These are phyloP conservation scores for Sylvicapra grimmia DNA, from an alignment of 2,113 vertebrate species.

Conservation along the genomic window DNA sequence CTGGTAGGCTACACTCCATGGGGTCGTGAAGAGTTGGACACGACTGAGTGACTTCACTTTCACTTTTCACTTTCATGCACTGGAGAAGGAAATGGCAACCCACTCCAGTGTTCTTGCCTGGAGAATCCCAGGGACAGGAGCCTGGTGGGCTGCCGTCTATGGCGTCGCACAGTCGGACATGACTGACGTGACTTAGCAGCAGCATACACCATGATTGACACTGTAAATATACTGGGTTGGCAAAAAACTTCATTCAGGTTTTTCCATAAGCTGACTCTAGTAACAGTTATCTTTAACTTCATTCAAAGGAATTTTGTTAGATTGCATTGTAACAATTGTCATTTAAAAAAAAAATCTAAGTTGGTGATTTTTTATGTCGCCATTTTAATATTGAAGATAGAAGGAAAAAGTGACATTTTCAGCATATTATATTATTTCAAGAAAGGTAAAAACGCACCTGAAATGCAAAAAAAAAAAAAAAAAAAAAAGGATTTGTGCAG, in stretches of 20 bases:
- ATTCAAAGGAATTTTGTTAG: neutral
- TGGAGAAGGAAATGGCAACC: neutral
- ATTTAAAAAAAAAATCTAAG: neutral
- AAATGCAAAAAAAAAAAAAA: neutral
- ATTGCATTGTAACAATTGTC: neutral
- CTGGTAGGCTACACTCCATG: neutral
- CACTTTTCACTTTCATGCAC: neutral
- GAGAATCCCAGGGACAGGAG: neutral
- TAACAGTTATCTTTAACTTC: neutral
- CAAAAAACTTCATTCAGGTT: neutral
- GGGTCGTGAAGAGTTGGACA: accelerated
- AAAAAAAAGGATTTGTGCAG: neutral
- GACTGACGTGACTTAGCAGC: neutral
- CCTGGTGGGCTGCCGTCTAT: neutral
- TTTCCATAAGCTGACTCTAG: neutral
- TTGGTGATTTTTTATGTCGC: neutral
- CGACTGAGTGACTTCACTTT: neutral
- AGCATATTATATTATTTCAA: neutral
- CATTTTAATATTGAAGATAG: neutral
- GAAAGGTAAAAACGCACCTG: neutral
- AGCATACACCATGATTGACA: neutral
- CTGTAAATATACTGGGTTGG: neutral
- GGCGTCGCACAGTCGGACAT: neutral
- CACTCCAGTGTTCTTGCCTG: neutral
- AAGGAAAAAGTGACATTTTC: neutral